phyloP scores from a whole-genome alignment of 2,113 vertebrate genomes.

The Sarotherodon lohbergeri region DNA sequence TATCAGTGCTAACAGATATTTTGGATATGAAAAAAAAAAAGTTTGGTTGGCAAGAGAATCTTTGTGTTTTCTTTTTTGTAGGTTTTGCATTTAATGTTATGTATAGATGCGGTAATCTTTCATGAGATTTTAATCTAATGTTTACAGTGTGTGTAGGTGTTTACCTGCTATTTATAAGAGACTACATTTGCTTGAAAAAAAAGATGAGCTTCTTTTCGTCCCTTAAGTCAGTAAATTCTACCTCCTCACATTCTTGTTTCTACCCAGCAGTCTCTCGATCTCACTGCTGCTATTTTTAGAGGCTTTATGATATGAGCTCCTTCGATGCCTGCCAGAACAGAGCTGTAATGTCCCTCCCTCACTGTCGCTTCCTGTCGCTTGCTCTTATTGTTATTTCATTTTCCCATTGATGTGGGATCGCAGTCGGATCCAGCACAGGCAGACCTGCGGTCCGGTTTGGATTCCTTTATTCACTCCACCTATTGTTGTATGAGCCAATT shows the following conservation, averaged over 20 bases:
- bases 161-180: background rate
- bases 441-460: background rate
- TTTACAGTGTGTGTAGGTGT: background rate
- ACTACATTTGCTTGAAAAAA: background rate
- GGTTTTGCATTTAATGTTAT: background rate
- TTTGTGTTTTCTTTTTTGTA: background rate
- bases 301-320: background rate
- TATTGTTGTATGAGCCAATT: constrained; percentile 13
- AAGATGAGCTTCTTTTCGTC: background rate
- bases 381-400: constrained; percentile 9
- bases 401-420: background rate
- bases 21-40: background rate
- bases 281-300: constrained; percentile 44
- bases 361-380: background rate
- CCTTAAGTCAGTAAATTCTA: background rate
- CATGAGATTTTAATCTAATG: background rate
- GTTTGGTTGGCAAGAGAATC: background rate
- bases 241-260: background rate
- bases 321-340: background rate
- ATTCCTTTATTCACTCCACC: constrained; percentile 8
- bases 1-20: background rate
- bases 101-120: background rate
- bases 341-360: background rate
- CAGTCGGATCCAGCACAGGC: background rate
- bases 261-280: background rate